These are phyloP conservation scores for Bovichtus variegatus DNA, from an alignment of 2,797 vertebrate genomes.

Conservation along the genomic window DNA sequence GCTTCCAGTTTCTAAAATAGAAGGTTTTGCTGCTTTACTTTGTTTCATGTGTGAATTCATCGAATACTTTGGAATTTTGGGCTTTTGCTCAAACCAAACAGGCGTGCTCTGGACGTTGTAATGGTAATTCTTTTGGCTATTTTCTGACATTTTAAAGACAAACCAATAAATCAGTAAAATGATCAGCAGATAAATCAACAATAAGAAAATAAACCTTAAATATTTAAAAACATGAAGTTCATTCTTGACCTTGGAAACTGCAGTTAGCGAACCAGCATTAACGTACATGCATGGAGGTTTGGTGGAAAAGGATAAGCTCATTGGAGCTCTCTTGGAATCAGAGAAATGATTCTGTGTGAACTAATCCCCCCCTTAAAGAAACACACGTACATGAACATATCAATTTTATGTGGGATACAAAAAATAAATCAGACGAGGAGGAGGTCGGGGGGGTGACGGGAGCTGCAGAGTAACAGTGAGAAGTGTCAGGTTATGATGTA, in stretches of 20 bases:
- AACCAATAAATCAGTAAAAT: not conserved
- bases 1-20: not conserved
- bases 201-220: not conserved
- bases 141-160: not conserved
- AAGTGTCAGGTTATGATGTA: not conserved
- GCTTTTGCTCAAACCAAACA: not conserved
- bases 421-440: not conserved
- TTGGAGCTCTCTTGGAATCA: not conserved
- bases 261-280: not conserved
- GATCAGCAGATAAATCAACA: not conserved
- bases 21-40: not conserved
- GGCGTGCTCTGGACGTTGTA: not conserved
- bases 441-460: not conserved
- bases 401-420: not conserved
- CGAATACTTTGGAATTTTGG: not conserved
- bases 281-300: not conserved
- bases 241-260: not conserved
- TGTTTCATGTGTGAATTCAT: not conserved
- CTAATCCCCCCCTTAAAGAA: constrained; percentile 5
- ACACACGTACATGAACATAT: not conserved
- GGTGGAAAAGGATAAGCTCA: not conserved
- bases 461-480: not conserved
- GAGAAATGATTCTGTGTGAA: not conserved
- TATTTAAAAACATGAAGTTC: not conserved
- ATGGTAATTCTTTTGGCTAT: not conserved